phyloP scores from a whole-genome alignment of 2,797 vertebrate genomes.

The Uromys caudimaculatus region DNA sequence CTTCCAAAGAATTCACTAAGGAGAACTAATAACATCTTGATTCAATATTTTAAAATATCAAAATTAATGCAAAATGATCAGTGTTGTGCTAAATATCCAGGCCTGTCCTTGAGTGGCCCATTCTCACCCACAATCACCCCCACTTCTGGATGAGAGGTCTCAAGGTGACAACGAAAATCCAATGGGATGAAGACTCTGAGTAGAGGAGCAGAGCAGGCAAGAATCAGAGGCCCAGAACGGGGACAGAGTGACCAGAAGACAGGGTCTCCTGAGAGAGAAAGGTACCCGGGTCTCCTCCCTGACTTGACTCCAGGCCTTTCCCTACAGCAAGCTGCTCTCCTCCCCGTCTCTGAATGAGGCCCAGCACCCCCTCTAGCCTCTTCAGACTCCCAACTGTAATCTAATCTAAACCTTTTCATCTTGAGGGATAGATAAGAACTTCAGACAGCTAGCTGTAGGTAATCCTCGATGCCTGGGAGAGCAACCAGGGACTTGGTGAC shows the following conservation, averaged over 20 bases:
- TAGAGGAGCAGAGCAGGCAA: background rate
- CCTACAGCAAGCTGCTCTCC: background rate
- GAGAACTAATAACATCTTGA: background rate
- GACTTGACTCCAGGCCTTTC: background rate
- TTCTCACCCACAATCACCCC: background rate
- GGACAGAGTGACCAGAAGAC: background rate
- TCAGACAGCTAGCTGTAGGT: background rate
- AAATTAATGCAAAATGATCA: constrained; percentile 1
- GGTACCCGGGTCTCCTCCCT: no score
- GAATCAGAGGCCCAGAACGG: background rate
- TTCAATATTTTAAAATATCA: background rate
- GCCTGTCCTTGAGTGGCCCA: background rate
- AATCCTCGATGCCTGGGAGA: constrained; percentile 34
- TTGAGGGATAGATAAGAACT: background rate
- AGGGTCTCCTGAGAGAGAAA: no score
- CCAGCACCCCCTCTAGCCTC: background rate
- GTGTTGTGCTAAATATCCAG: background rate
- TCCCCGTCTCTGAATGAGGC: background rate
- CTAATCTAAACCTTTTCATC: background rate
- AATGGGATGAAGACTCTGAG: accelerated
- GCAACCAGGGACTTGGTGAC: constrained; percentile 42
- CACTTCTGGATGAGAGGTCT: background rate
- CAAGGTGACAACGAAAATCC: background rate
- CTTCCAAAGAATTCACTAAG: background rate
- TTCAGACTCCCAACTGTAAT: background rate